Evolutionary conservation across 2,888 invertebrate species (phyloP).

Genomic region (Venustoraphidia nigricollis): DNA sequence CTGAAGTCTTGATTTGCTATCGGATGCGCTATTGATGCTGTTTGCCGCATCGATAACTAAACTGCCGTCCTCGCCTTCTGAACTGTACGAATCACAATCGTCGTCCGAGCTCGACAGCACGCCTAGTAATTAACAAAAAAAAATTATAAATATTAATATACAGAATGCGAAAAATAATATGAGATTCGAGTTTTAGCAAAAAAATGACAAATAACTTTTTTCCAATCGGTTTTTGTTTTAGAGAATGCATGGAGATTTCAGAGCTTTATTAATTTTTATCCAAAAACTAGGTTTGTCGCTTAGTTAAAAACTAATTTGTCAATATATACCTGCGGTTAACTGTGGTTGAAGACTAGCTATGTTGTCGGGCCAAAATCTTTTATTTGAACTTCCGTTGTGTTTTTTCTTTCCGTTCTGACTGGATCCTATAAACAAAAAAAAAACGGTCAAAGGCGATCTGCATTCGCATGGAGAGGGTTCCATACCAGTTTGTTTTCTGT

Average conservation of each 20-base stretch:
- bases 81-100: constrained; percentile 40
- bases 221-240: too few relatives aligned
- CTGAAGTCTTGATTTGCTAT: constrained; percentile 15
- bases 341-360: constrained; percentile 43
- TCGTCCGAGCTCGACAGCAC: constrained; percentile 46
- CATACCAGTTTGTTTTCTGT: too few relatives aligned
- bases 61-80: constrained; percentile 36
- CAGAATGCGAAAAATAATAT: too few relatives aligned
- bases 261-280: too few relatives aligned
- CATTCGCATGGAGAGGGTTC: too few relatives aligned
- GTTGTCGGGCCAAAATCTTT: constrained; percentile 61
- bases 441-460: not conserved
- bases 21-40: constrained; percentile 26
- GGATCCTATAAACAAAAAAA: constrained; percentile 1
- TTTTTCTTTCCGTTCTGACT: constrained; percentile 25
- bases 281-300: too few relatives aligned
- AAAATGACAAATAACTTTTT: too few relatives aligned
- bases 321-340: constrained; percentile 37
- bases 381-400: constrained; percentile 44
- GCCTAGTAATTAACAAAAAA: constrained; percentile 29
- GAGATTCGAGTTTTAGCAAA: too few relatives aligned
- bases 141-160: not conserved
- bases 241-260: too few relatives aligned
- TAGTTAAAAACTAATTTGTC: not conserved
- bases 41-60: constrained; percentile 32